These are phyloP conservation scores for Penelope pileata DNA, from an alignment of 2,113 vertebrate species.

Conservation along the genomic window DNA sequence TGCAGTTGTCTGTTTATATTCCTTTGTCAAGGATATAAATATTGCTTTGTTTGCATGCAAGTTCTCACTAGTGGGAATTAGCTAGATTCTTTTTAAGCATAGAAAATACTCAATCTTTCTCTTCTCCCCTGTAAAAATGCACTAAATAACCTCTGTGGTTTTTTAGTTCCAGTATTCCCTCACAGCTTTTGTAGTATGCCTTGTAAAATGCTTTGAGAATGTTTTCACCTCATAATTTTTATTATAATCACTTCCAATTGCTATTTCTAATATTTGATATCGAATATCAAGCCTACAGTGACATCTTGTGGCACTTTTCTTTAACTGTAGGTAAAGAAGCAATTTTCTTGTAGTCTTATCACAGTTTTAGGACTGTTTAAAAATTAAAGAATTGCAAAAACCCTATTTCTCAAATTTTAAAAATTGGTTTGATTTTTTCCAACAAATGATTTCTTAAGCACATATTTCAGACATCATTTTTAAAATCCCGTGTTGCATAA, in stretches of 20 bases:
- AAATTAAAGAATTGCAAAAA: neutral
- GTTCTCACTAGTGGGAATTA: neutral
- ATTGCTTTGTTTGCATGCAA: neutral
- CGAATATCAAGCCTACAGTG: neutral
- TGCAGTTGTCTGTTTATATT: neutral
- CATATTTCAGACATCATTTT: neutral
- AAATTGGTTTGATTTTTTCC: neutral
- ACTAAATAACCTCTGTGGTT: neutral
- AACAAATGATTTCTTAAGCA: neutral
- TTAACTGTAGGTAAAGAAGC: neutral
- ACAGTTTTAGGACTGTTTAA: neutral
- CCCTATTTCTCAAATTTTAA: neutral
- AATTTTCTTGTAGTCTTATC: neutral
- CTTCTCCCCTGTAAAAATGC: neutral
- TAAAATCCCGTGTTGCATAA: neutral
- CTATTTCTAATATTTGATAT: neutral
- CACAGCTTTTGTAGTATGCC: neutral
- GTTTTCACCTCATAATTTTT: neutral
- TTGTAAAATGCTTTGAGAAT: neutral
- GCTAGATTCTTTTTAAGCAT: neutral
- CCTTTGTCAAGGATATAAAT: neutral
- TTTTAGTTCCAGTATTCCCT: neutral
- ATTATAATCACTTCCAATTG: neutral
- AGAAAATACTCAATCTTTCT: neutral
- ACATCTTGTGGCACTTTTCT: conserved; percentile 52